Conservation (phyloP, 2,113 vertebrate species). For the Platysteira castanea region DNA sequence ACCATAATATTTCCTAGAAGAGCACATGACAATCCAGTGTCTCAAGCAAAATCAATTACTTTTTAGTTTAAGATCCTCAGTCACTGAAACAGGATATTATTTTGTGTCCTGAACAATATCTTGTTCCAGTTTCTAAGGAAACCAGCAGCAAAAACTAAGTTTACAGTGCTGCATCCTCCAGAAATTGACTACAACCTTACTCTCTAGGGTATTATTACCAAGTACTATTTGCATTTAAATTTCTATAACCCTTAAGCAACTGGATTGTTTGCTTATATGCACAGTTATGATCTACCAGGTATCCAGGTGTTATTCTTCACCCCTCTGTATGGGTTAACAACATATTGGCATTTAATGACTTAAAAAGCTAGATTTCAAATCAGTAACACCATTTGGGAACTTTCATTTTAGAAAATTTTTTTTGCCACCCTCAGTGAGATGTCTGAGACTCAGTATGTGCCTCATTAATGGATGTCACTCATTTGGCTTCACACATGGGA, state of each 20-base stretch:
- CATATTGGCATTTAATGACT: not conserved
- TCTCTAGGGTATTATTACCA: constrained; percentile 69
- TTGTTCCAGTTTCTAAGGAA: constrained; percentile 79
- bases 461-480: constrained; percentile 34
- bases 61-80: constrained; percentile 65
- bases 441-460: not conserved
- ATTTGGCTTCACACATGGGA: constrained; percentile 11
- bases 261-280: constrained; percentile 63
- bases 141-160: constrained; percentile 71
- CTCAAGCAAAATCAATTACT: constrained; percentile 74
- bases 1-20: constrained; percentile 19
- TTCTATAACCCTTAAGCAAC: constrained; percentile 73
- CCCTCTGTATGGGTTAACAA: not conserved
- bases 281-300: constrained; percentile 19
- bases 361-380: not conserved
- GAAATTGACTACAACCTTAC: constrained; percentile 60
- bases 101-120: constrained; percentile 71
- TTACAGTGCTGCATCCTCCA: constrained; percentile 66
- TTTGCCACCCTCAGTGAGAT: not conserved
- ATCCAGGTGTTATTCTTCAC: not conserved
- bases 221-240: constrained; percentile 73
- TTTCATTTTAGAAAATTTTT: not conserved
- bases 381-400: not conserved
- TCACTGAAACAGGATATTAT: constrained; percentile 73
- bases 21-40: constrained; percentile 25